Base-by-base conservation (phyloP, 2,113 vertebrate genomes). In the Gorsachius goisagi region DNA sequence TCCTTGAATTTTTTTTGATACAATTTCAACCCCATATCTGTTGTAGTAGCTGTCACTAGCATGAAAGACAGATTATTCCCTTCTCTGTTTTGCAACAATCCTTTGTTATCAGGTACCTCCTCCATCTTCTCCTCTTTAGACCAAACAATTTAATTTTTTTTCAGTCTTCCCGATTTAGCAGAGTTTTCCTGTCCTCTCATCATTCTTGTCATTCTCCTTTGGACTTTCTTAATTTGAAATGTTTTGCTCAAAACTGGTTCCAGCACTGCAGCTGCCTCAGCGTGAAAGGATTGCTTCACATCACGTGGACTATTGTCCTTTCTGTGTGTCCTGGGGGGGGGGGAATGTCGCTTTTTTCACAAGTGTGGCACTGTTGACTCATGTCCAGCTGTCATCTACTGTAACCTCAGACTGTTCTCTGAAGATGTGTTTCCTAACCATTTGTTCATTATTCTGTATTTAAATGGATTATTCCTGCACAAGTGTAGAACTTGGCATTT, bases 341-440 rank as follows among this genome's bases (percentile, higher is more conserved):
- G 11, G 37, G 37, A 39, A 45, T 45, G 26, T 12, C 72, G 19
- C 10, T 52, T 67, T 77, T 89, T 74, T 52, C 79, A 73, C 52
- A 95, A 86, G 37, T 41, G 26, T 62, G 55, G 8, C 68, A 67
- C 28, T 63, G 23, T 89, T 89, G 72, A 67, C 44, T 95, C 37
- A 22, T 47, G 19, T 52, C 69, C 95, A 96, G 74, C 78, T 97
- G 90, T 85, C 58, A 39, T 69, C 67, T 92, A 5, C 24, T 95
- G 80, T 85, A 94, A 92, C 75, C n/a, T 83, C 63, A 92, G 32
- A 66, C 17, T 12, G 27, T 77, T 16, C 53, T 73, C 21, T 45
- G 35, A 93, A 77, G 24, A 6, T 39, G 7, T 41, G 5, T 93
- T 93, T 92, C 66, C 74, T 82, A 88, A 67, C 5, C 71, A 96